These are phyloP conservation scores for Frieseomelitta varia DNA, from an alignment of 1,140 invertebrate genomes.

Conservation along the genomic window DNA sequence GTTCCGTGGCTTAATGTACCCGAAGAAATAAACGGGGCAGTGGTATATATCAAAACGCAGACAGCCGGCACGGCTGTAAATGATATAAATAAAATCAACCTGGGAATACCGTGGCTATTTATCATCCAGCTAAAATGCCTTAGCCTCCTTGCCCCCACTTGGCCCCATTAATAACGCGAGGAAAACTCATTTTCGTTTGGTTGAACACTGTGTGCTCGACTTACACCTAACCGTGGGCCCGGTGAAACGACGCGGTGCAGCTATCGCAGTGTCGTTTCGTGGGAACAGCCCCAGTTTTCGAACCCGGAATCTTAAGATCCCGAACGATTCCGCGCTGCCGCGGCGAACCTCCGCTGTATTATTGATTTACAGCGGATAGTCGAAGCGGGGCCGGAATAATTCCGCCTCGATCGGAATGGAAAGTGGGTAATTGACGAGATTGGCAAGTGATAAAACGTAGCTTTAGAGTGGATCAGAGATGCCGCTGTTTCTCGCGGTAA, in stretches of 20 bases:
- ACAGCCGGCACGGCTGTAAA: constrained; percentile 65
- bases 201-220: constrained; percentile 18
- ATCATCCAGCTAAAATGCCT: constrained; percentile 71
- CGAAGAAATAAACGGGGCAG: constrained; percentile 63
- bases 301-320: constrained; percentile 27
- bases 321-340: constrained; percentile 28
- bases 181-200: constrained; percentile 68
- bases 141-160: constrained; percentile 43
- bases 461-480: neutral
- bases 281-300: constrained; percentile 18
- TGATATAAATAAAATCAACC: constrained; percentile 75
- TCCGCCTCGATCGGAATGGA: neutral
- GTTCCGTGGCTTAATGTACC: constrained; percentile 68
- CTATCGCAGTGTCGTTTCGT: constrained; percentile 1
- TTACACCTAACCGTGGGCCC: constrained; percentile 1
- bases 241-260: neutral
- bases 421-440: constrained; percentile 47
- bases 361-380: constrained; percentile 35
- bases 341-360: neutral
- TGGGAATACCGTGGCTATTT: constrained; percentile 68
- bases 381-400: neutral
- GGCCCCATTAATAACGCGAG: constrained; percentile 65
- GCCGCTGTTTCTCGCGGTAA: neutral
- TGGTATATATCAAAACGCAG: constrained; percentile 67
- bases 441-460: neutral